phyloP scores from a whole-genome alignment of 1,140 invertebrate genomes.

The Hycleus cichorii region DNA sequence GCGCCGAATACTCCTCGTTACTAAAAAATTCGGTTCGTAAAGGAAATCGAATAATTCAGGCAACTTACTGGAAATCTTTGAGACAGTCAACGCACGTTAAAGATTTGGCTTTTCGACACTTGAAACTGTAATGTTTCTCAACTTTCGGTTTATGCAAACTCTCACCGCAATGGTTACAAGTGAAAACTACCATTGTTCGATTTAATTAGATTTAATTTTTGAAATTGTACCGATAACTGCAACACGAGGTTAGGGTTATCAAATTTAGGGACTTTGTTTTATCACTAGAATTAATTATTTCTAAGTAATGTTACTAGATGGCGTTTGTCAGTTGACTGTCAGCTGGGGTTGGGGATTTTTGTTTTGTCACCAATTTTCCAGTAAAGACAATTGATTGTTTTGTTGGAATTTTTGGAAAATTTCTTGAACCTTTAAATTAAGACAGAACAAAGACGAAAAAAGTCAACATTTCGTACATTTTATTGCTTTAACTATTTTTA shows the following conservation, averaged over 20 bases:
- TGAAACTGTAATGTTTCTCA: constrained; percentile 77
- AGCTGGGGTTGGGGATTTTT: neutral
- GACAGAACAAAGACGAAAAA: too few species aligned
- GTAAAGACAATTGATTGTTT: neutral
- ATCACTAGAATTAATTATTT: too few species aligned
- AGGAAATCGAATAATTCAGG: constrained; percentile 9
- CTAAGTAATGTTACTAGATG: neutral
- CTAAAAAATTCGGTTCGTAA: constrained; percentile 46
- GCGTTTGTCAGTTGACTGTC: neutral
- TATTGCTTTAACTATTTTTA: too few species aligned
- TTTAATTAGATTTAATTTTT: neutral
- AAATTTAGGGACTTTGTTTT: too few species aligned
- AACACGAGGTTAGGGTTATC: too few species aligned
- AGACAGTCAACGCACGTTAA: constrained; percentile 87
- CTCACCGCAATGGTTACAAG: constrained; percentile 83
- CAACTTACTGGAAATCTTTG: constrained; percentile 72
- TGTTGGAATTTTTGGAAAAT: too few species aligned
- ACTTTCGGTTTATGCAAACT: constrained; percentile 85
- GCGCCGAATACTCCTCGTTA: constrained; percentile 68
- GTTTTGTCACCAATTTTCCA: neutral
- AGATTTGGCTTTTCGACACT: constrained; percentile 43
- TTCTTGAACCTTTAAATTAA: too few species aligned
- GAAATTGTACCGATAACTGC: neutral
- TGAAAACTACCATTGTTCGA: constrained; percentile 79
- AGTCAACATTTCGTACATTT: too few species aligned